phyloP scores from a whole-genome alignment of 2,888 invertebrate genomes.

The Amitus sp. region DNA sequence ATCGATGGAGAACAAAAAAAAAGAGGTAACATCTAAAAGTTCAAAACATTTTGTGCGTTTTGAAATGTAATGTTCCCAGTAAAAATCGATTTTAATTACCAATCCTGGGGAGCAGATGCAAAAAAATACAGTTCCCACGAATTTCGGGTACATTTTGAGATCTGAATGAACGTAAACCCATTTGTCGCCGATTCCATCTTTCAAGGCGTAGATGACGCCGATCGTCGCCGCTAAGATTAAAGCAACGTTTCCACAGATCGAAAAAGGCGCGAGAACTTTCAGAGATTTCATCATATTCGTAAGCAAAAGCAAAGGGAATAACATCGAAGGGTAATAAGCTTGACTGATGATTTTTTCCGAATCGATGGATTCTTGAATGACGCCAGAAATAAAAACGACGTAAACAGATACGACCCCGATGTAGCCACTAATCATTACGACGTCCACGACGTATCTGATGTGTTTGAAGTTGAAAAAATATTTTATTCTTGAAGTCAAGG shows the following conservation, averaged over 20 bases:
- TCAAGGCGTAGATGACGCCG: constrained; percentile 44
- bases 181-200: constrained; percentile 39
- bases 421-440: constrained; percentile 43
- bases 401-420: constrained; percentile 50
- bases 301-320: constrained; percentile 45
- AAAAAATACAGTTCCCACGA: constrained; percentile 48
- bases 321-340: constrained; percentile 41
- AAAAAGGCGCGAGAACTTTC: constrained; percentile 40
- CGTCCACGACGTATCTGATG: constrained; percentile 42
- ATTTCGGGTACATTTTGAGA: constrained; percentile 44
- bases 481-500: not conserved
- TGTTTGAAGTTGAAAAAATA: too few species aligned
- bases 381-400: constrained; percentile 46
- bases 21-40: too few species aligned
- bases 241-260: constrained; percentile 44
- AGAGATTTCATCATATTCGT: constrained; percentile 46
- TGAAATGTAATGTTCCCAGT: too few species aligned
- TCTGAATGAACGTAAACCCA: constrained; percentile 41
- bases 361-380: constrained; percentile 45
- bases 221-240: constrained; percentile 39
- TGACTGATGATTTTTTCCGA: constrained; percentile 34
- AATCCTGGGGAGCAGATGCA: constrained; percentile 49
- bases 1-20: too few species aligned
- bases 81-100: constrained; percentile 27
- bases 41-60: too few species aligned